Evolutionary conservation across 2,113 vertebrate genomes (phyloP), one percentile per base, ranked within the genome.

Genomic region (Notarius quadriscutis): DNA sequence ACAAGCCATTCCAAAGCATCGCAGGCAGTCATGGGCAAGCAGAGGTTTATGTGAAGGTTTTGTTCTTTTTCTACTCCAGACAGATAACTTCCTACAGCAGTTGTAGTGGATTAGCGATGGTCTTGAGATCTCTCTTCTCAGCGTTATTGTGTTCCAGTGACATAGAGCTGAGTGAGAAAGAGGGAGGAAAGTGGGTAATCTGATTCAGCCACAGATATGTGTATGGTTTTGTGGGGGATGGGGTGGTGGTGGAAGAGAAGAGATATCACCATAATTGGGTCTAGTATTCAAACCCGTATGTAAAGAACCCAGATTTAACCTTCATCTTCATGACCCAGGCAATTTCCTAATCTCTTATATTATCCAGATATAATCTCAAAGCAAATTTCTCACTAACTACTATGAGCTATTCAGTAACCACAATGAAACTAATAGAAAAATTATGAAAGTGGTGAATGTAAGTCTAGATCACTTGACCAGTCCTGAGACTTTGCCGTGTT

Each of bases 141-240:
- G 11, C 62, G 8, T 85, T 93, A 93, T 94, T 94, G 93, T 91
- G 90, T 92, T 94, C 67, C 81, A 88, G 86, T 87, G 89, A 83
- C 81, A 87, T 87, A 60, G 88, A 88, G 91, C 91, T 86, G 87
- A 89, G 93, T 80, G 81, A 85, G 89, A 55, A 79, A 14, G 7
- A 22, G 25, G n/a, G 75, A 27, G 25, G 51, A 27, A 78, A 55
- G 55, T 53, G 75, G 75, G 75, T 55, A 55, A 78, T 55, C 75
- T 55, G 51, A 78, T 78, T 78, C 51, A 78, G 51, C 75, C 75
- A 78, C 75, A 78, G 25, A 78, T 55, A 78, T 78, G 75, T 55
- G 25, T 78, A 27, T 77, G 74, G 48, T 51, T 51, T 25, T 53
- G 7, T 7, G 11, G 20, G 48, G 74, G 48, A 1, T 25, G 9